Base-by-base conservation (phyloP, 2,113 vertebrate species). In the Athene cunicularia region DNA sequence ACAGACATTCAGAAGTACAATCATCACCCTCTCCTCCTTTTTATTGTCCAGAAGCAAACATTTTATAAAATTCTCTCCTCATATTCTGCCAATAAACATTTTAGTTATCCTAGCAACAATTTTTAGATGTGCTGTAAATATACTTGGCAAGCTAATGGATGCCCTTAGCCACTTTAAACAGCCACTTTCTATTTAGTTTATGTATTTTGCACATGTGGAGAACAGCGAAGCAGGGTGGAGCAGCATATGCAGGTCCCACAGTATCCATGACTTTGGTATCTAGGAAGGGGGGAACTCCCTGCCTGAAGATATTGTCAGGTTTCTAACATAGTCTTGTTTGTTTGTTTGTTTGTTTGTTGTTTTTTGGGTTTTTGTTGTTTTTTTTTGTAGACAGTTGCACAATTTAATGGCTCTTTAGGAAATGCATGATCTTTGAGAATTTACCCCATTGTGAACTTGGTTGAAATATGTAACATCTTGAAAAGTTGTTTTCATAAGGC, bases 81-180 rank as follows among this genome's bases (percentile, higher is more conserved):
- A 73, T 93, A 95, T 90, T 93, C 84, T 91, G 84, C 81, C 77
- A 91, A 80, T 88, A 97, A 95, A 95, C 67, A 88, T 94, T 94
- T 89, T 73, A 90, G 62, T 90, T 85, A 89, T 88, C 84, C 74
- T 90, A 95, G 77, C 84, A 97, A 80, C 77, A 71, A 55, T 60
- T 81, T 95, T 92, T 80, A 89, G 58, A 66, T 76, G 62, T 63
- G 41, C 24, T 70, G 67, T 88, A 95, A 94, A 93, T 94, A 91
- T 27, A 85, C 32, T 90, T 82, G 83, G 80, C 72, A 88, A 91
- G 77, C 0, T 63, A 67, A 63, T 35, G 35, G 58, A 53, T 93
- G 70, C 62, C 81, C 71, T 70, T 55, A 79, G 59, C 66, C 71
- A 86, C 73, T 94, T 95, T 82, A 87, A 95, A 91, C 52, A 93